Evolutionary conservation across 2,888 invertebrate genomes (phyloP).

Genomic region (Crioceris asparagi): DNA sequence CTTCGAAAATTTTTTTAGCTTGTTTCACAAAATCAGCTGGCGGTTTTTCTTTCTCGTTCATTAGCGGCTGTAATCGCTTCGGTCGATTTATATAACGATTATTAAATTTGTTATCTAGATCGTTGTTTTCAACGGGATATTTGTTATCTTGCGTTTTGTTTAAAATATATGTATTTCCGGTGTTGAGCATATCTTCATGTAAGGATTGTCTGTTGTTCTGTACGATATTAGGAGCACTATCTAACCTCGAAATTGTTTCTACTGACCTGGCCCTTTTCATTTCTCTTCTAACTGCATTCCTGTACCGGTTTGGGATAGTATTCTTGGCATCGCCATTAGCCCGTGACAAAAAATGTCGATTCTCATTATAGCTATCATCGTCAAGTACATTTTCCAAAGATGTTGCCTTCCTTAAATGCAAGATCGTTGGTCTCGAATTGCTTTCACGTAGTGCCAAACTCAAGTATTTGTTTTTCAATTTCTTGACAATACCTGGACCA

Average conservation of each 20-base stretch:
- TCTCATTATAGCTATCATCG: constrained; percentile 39
- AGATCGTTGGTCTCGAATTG: constrained; percentile 52
- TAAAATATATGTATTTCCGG: constrained; percentile 26
- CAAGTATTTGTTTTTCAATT: constrained; percentile 75
- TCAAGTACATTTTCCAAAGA: constrained; percentile 78
- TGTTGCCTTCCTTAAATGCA: constrained; percentile 63
- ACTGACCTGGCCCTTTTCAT: constrained; percentile 81
- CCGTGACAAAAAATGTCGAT: constrained; percentile 21
- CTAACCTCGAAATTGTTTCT: constrained; percentile 66
- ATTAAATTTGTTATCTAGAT: not conserved
- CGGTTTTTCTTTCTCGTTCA: constrained; percentile 69
- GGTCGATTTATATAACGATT: constrained; percentile 39
- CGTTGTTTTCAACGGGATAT: constrained; percentile 20
- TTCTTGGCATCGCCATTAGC: constrained; percentile 26
- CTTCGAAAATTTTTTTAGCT: constrained; percentile 75
- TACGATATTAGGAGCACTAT: constrained; percentile 26
- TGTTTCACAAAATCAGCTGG: constrained; percentile 84
- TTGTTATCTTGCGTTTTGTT: constrained; percentile 16
- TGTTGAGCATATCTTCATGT: constrained; percentile 42
- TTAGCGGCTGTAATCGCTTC: constrained; percentile 51
- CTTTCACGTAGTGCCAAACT: constrained; percentile 70
- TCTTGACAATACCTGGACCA: constrained; percentile 85
- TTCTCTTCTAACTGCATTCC: constrained; percentile 38
- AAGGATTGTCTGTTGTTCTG: constrained; percentile 32
- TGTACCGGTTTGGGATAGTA: constrained; percentile 38